Evolutionary conservation across 2,888 invertebrate genomes (phyloP), one percentile per base, ranked within the genome.

Genomic region (Tipula unca): DNA sequence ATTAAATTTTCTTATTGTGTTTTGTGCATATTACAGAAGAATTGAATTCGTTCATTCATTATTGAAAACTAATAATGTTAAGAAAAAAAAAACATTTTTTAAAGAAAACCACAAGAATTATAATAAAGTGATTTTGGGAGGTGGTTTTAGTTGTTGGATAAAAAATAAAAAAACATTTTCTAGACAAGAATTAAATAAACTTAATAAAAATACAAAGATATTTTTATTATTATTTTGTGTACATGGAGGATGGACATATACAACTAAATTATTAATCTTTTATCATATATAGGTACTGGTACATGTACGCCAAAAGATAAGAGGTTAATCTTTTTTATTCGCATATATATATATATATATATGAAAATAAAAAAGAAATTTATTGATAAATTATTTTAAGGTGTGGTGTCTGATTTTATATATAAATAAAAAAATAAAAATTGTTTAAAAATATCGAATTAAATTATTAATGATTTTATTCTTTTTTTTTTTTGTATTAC

Each of bases 91-190:
- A n/a, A n/a, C n/a, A n/a, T n/a, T n/a, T 25, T 10, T 25, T 69
- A n/a, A 17, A 54, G 48, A 54, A 32, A 48, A 6, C 48, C 6
- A 42, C 6, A 42, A 25, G 25, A 69, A 69, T 69, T 69, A 10
- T 69, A 69, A 69, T 69, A 69, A 69, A 69, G 69, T 69, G 69
- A 69, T 69, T 69, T 69, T 69, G 69, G 69, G 69, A 69, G 69
- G 69, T 69, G 69, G 69, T 54, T 39, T 10, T 10, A 39, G 39
- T 39, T 39, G 39, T 48, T 48, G n/a, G 48, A 25, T 20, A 25
- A 69, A 54, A 54, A 54, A n/a, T 17, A 54, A 54, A 48, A 48
- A 48, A 48, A 48, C 4, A 13, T 69, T 13, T 69, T 8, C 32
- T 69, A 69, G 69, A 69, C 25, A 10, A 69, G 69, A 69, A 25